Evolutionary conservation across 2,113 vertebrate species (phyloP).

Genomic region (Dascyllus trimaculatus): DNA sequence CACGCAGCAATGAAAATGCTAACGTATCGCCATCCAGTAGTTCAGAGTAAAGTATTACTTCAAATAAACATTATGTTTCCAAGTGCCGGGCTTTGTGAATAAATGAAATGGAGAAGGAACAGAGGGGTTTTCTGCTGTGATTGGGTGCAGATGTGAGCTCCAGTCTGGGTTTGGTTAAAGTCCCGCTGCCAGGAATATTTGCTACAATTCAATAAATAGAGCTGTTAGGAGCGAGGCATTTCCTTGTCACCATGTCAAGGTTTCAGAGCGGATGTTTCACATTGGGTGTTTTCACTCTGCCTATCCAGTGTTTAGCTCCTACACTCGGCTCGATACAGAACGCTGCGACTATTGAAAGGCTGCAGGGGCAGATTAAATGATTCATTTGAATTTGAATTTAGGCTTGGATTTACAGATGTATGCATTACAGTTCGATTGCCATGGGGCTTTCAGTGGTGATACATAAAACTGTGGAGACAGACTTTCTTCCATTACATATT

Average conservation of each 20-base stretch:
- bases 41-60: conserved; percentile 82
- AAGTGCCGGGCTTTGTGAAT: conserved; percentile 76
- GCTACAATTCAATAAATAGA: conserved; percentile 86
- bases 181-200: conserved; percentile 84
- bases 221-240: conserved; percentile 81
- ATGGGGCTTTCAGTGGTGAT: not conserved
- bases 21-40: conserved; percentile 78
- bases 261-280: conserved; percentile 74
- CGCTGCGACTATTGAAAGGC: conserved; percentile 16
- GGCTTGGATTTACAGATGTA: not conserved
- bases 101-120: conserved; percentile 80
- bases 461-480: not conserved
- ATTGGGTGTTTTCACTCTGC: conserved; percentile 47
- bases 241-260: conserved; percentile 81
- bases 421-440: not conserved
- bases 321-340: conserved; percentile 28
- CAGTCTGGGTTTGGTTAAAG: conserved; percentile 84
- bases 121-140: conserved; percentile 78
- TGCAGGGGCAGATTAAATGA: not conserved
- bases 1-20: conserved; percentile 66
- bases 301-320: conserved; percentile 23
- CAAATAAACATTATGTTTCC: conserved; percentile 85
- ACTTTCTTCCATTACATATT: not conserved
- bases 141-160: conserved; percentile 84
- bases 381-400: not conserved